Base-by-base conservation (phyloP, 1,140 invertebrate genomes). In the Atta texana region DNA sequence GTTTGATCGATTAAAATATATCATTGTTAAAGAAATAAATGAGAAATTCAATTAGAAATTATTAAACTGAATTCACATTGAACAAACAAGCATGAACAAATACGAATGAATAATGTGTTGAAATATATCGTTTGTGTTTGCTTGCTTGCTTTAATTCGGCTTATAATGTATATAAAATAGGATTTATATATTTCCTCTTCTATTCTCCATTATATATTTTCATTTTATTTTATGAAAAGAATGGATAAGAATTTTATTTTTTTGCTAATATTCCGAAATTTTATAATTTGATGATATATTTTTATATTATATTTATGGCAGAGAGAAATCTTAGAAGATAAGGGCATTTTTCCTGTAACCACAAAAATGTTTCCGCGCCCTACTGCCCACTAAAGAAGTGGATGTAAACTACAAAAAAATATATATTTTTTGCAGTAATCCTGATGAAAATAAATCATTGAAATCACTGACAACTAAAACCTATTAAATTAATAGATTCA, bases 1-100 rank as follows among this genome's bases (percentile, higher is more conserved):
- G 24, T 6, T 49, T 91, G 49, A 89, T 21, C 1, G 63, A 63
- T 8, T 8, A 49, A 4, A n/a, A 5, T 57, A 61, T 63, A 63
- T 28, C 2, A 63, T 49, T 14, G 3, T 57, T 0, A n/a, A 12
- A 2, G 8, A 18, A 49, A 18, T 18, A n/a, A 39, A n/a, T n/a
- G n/a, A n/a, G n/a, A n/a, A n/a, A 18, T 21, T 3, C 4, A n/a
- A 21, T 4, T 6, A 6, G 12, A 49, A 71, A 69, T 69, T 21
- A 53, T 75, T 55, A 34, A n/a, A 34, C n/a, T 7, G 18, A n/a
- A 21, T 66, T 16, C 10, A 34, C 39, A 10, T 44, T 44, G 2
- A 66, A 7, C 8, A 34, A 31, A 12, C 61, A 31, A 64, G 16
- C 16, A 34, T 31, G 6, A 66, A 66, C 8, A 64, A 64, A 66